Percentiles rank a stretch among this genome's conserved stretches.
phyloP scores from a whole-genome alignment of 2,113 vertebrate species.

The Grammomys surdaster region DNA sequence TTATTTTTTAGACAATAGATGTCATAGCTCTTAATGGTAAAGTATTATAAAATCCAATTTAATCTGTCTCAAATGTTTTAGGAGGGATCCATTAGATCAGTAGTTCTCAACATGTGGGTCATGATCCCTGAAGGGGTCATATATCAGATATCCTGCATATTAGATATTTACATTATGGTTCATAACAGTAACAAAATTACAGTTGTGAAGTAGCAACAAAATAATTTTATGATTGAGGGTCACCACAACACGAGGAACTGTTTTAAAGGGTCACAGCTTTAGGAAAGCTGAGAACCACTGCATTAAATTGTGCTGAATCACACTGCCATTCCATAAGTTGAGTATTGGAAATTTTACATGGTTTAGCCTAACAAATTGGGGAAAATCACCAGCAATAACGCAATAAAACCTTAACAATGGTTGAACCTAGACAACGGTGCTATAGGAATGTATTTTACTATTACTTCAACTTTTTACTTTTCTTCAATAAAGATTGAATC shows the following conservation, averaged over 20 bases:
- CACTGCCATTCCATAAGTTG: background rate
- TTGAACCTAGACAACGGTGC: background rate
- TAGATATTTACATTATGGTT: background rate
- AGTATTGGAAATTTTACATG: background rate
- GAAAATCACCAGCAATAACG: background rate
- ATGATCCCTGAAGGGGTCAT: background rate
- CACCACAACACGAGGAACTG: background rate
- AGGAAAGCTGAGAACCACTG: background rate
- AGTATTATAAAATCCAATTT: constrained; percentile 19
- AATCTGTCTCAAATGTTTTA: constrained; percentile 61
- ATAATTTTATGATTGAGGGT: background rate
- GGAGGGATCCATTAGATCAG: constrained; percentile 1
- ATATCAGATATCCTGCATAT: background rate
- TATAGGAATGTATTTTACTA: background rate
- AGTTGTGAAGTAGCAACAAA: background rate
- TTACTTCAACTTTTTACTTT: constrained; percentile 41
- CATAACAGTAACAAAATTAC: background rate
- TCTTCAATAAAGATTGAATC: constrained; percentile 29
- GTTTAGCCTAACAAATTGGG: background rate
- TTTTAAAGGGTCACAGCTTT: background rate
- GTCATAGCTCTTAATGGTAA: background rate
- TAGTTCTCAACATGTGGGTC: background rate
- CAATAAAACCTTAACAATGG: background rate
- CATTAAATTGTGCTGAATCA: background rate
- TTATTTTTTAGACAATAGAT: constrained; percentile 20